Conservation (phyloP, 35 echinoderm and acorn worm species). For the Ophioderma brevispina region DNA sequence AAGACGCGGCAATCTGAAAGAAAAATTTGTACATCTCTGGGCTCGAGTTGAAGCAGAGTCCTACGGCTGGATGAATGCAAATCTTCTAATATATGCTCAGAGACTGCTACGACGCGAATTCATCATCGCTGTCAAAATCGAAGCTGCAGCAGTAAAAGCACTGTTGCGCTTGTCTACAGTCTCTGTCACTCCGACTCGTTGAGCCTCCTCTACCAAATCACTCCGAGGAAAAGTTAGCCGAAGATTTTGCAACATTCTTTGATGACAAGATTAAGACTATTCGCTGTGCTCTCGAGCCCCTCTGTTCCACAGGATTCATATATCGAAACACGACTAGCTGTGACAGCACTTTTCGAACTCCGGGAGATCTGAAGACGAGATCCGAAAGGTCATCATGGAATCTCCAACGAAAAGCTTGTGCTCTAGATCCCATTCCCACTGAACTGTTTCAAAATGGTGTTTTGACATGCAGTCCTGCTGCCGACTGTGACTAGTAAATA, state of each 20-base stretch:
- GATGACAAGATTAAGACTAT: constrained; percentile 24
- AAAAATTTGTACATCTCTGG: background rate
- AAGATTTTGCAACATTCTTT: constrained; percentile 54
- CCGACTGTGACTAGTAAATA: constrained; percentile 3
- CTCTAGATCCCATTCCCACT: constrained; percentile 22
- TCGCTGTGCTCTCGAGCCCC: background rate
- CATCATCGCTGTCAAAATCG: background rate
- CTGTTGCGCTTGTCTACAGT: background rate
- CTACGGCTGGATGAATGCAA: constrained; percentile 4
- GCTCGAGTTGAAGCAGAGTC: background rate
- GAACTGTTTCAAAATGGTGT: background rate
- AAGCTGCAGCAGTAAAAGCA: constrained; percentile 10
- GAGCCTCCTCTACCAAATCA: background rate
- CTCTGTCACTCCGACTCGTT: background rate
- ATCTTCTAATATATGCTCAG: constrained; percentile 21
- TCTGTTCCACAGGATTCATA: background rate
- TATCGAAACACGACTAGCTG: background rate
- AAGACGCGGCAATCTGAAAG: constrained; percentile 16
- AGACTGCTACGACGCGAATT: background rate
- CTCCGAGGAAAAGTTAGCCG: constrained; percentile 6
- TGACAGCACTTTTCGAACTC: background rate
- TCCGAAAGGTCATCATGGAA: constrained; percentile 29
- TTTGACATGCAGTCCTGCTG: background rate
- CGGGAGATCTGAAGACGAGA: background rate
- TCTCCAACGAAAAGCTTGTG: constrained; percentile 23